phyloP scores from a whole-genome alignment of 1,140 invertebrate genomes.

The Drosophila lini region DNA sequence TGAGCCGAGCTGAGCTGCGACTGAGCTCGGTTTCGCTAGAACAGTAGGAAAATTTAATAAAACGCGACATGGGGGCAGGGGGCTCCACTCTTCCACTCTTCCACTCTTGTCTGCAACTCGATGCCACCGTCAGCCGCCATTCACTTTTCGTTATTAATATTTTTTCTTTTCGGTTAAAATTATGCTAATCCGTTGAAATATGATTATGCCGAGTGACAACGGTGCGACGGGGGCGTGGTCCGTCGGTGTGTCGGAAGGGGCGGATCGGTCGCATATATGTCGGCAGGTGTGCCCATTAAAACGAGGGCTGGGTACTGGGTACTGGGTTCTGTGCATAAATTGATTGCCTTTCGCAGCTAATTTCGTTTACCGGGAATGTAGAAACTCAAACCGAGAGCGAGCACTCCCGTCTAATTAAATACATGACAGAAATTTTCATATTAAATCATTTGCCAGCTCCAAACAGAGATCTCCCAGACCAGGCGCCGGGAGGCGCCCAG shows the following conservation, averaged over 20 bases:
- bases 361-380: slow-evolving; percentile 36
- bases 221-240: slow-evolving; percentile 53
- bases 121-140: slow-evolving; percentile 60
- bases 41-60: slow-evolving; percentile 77
- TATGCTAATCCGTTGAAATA: slow-evolving; percentile 83
- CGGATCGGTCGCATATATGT: slow-evolving; percentile 31
- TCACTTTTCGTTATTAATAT: slow-evolving; percentile 83
- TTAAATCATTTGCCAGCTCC: slow-evolving; percentile 51
- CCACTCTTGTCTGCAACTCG: slow-evolving; percentile 42
- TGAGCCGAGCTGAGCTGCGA: slow-evolving; percentile 40
- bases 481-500: not conserved
- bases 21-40: slow-evolving; percentile 22
- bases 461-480: not conserved
- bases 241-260: not conserved
- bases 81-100: slow-evolving; percentile 5
- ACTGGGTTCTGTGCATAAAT: slow-evolving; percentile 66
- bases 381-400: slow-evolving; percentile 12
- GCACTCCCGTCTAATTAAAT: slow-evolving; percentile 68
- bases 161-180: slow-evolving; percentile 65
- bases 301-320: slow-evolving; percentile 10
- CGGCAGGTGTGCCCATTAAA: slow-evolving; percentile 60
- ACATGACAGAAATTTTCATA: slow-evolving; percentile 54
- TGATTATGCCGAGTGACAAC: slow-evolving; percentile 82
- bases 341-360: slow-evolving; percentile 78
- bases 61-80: slow-evolving; percentile 21